Percentiles rank a stretch among this genome's conserved stretches.
Conservation (phyloP, 2,888 invertebrate species). For the Anarsia innoxiella region DNA sequence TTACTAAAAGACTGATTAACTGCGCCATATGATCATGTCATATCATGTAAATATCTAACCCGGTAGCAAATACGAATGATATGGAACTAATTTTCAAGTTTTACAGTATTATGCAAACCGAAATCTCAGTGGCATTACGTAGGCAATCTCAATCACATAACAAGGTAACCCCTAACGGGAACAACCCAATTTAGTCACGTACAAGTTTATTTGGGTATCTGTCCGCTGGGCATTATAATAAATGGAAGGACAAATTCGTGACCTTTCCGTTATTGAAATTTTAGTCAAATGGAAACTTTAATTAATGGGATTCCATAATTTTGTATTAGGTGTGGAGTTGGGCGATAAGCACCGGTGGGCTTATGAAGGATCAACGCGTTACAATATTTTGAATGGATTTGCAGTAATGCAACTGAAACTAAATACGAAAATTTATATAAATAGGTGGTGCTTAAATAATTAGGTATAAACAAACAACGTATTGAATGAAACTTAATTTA, state of each 20-base stretch:
- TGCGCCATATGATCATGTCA: too few relatives aligned
- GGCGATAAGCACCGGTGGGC: conserved; percentile 1
- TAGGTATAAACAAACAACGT: too few relatives aligned
- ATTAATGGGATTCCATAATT: conserved; percentile 34
- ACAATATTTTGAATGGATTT: too few relatives aligned
- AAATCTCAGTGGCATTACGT: conserved; percentile 41
- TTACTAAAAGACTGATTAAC: too few relatives aligned
- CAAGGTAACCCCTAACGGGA: conserved; percentile 53
- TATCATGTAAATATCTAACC: too few relatives aligned
- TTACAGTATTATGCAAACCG: conserved; percentile 10
- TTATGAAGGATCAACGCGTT: background rate
- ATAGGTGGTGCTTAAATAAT: too few relatives aligned
- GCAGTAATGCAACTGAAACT: too few relatives aligned
- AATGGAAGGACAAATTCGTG: conserved; percentile 58
- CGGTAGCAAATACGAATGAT: too few relatives aligned
- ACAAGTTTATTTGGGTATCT: conserved; percentile 65
- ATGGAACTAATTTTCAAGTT: conserved; percentile 7
- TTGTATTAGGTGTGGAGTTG: conserved; percentile 1
- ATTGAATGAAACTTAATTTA: too few relatives aligned
- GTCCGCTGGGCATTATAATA: conserved; percentile 59
- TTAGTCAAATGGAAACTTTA: conserved; percentile 38
- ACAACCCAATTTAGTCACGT: conserved; percentile 67
- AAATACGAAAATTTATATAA: too few relatives aligned
- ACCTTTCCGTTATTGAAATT: conserved; percentile 56
- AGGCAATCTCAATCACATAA: conserved; percentile 61